A percentile compares a stretch with the other conserved stretches of the same genome.
These are phyloP conservation scores for Monoplex corrugatus DNA, from an alignment of 2,888 invertebrate species.

Conservation along the genomic window DNA sequence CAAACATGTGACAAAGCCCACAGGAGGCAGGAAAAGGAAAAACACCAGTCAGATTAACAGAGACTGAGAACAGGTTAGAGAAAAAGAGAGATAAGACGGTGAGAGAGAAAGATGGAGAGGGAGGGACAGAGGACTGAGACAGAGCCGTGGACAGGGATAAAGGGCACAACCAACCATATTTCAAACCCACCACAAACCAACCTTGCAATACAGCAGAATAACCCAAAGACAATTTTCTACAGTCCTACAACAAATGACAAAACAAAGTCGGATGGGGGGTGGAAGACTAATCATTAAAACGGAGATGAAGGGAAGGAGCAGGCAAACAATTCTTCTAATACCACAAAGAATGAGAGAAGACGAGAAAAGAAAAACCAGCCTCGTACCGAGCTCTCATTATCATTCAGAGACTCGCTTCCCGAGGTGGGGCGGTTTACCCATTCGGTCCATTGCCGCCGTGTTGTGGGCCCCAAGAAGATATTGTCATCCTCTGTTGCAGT, in stretches of 20 bases:
- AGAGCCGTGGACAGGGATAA: background rate
- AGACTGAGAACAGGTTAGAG: too few species aligned
- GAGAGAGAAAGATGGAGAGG: background rate
- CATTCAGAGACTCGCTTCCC: constrained; percentile 56
- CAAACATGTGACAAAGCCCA: background rate
- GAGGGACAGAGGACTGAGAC: background rate
- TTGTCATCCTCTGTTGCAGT: constrained; percentile 63
- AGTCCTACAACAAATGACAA: too few species aligned
- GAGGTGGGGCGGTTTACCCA: constrained; percentile 82
- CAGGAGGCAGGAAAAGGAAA: too few species aligned
- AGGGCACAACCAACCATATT: too few species aligned
- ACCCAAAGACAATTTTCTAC: too few species aligned
- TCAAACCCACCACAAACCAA: too few species aligned
- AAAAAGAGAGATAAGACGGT: background rate
- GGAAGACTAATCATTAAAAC: too few species aligned
- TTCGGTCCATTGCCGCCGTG: constrained; percentile 89
- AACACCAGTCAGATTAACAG: too few species aligned
- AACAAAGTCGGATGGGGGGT: too few species aligned
- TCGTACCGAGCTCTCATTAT: constrained; percentile 60
- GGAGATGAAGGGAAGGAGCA: background rate
- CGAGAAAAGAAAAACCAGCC: constrained; percentile 9
- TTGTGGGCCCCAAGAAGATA: constrained; percentile 86
- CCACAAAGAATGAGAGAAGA: background rate
- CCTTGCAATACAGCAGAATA: too few species aligned
- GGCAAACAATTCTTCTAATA: background rate